Conservation (phyloP, 2,113 vertebrate species). For the Myiozetetes cayanensis region DNA sequence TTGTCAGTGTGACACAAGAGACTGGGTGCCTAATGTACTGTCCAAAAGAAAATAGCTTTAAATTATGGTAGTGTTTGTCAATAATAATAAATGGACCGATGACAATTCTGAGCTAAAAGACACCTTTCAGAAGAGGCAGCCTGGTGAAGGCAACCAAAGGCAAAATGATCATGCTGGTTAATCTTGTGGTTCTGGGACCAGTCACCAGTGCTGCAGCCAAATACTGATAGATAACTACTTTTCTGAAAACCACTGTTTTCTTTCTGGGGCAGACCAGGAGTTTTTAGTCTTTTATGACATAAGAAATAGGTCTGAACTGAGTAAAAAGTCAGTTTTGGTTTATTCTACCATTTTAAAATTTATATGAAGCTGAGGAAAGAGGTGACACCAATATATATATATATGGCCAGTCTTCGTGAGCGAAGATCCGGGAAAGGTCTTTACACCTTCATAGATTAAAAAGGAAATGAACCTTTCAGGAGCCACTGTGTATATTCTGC, state of each 20-base stretch:
- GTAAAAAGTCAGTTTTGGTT: background rate
- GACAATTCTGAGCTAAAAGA: background rate
- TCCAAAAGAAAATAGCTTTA: background rate
- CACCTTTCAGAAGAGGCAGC: background rate
- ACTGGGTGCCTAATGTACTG: background rate
- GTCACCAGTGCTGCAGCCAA: background rate
- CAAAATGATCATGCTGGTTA: background rate
- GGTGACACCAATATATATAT: accelerated
- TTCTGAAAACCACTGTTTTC: background rate
- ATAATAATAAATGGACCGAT: background rate
- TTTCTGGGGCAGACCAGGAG: background rate
- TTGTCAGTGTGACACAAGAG: background rate
- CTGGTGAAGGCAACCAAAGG: background rate
- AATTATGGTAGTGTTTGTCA: background rate
- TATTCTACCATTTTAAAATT: background rate
- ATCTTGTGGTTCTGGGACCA: background rate
- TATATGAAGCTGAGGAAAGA: background rate
- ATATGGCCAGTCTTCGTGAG: too few species aligned
- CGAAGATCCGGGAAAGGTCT: too few species aligned
- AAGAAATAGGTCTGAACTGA: background rate
- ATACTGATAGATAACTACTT: background rate
- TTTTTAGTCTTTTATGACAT: background rate
- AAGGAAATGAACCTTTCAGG: background rate
- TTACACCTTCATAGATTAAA: too few species aligned
- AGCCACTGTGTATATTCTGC: background rate